Evolutionary conservation across 1,140 invertebrate genomes (phyloP), one percentile per base, ranked within the genome.

Genomic region (Dinothrombium tinctorium): DNA sequence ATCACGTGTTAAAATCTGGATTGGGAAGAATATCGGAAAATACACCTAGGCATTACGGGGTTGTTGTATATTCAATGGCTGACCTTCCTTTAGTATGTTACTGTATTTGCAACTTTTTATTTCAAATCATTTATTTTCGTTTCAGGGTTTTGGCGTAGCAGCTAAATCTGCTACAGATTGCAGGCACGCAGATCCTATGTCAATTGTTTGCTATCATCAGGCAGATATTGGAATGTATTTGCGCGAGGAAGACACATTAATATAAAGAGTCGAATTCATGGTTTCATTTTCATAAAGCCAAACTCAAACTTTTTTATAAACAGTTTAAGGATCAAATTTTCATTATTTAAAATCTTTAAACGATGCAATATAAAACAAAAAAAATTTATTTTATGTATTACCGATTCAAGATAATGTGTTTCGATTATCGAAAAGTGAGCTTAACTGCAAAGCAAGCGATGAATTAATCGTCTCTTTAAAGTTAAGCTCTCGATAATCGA

Each of bases 191-290:
- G 87, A 98, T 62, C 87, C 92, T 9, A 67, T 89, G 60, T 65
- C 77, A 0, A 73, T 82, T 7, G 71, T 98, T 41, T 80, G 76
- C 42, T 90, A 94, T 54, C 89, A 98, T 62, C 87, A 99, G 63
- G 79, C 83, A 15, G 94, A 99, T 60, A 75, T 96, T 46, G 94
- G 94, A 40, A 87, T 98, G 65, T 99, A 96, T 58, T 77, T 99
- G 53, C 61, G 92, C 60, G 75, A 74, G 37, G 92, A 99, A 66
- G 80, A 89, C 44, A 70, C 69, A 23, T 62, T 89, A 24, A 62
- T 37, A 14, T 53, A 49, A 38, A 37, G 14, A 26, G 26, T 28
- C 26, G 7, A 28, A 33, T 44, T 28, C 12, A 37, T 42, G 17
- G n/a, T n/a, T n/a, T n/a, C n/a, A n/a, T n/a, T n/a, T n/a, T n/a